These are phyloP conservation scores for Falco peregrinus DNA, from an alignment of 2,797 vertebrate genomes.

Conservation along the genomic window DNA sequence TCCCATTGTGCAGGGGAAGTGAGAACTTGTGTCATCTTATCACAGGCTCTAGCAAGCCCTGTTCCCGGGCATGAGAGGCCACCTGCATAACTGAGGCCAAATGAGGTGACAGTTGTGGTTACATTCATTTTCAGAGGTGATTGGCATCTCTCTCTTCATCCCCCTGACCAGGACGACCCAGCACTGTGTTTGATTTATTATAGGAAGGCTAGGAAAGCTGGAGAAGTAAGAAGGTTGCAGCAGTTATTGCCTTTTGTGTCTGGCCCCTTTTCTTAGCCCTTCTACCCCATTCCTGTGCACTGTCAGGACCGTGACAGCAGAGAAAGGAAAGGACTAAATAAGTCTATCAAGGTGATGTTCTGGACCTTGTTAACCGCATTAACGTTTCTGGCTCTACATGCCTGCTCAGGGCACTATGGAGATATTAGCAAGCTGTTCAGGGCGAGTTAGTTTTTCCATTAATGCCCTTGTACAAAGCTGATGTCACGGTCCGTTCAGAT, in stretches of 20 bases:
- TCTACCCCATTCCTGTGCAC: not conserved
- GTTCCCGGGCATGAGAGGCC: not conserved
- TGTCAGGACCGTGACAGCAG: not conserved
- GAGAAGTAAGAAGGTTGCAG: not conserved
- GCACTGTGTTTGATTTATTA: not conserved
- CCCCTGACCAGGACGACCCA: not conserved
- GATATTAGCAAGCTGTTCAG: not conserved
- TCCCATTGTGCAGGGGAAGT: not conserved
- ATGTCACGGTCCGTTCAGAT: fast-evolving
- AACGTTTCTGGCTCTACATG: not conserved
- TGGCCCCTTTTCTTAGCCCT: not conserved
- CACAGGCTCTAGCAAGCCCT: not conserved
- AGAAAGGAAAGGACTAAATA: not conserved
- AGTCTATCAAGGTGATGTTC: not conserved
- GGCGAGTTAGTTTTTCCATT: not conserved
- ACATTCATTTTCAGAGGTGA: not conserved
- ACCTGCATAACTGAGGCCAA: not conserved
- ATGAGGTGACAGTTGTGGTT: not conserved
- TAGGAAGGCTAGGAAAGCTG: not conserved
- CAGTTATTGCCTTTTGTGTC: not conserved
- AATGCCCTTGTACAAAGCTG: not conserved
- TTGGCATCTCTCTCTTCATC: not conserved
- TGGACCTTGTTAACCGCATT: not conserved
- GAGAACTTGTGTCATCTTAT: not conserved
- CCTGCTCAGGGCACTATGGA: not conserved